These are phyloP conservation scores for Apostichopus leukothele DNA, from an alignment of 53 echinoderm and acorn worm genomes.

Conservation along the genomic window DNA sequence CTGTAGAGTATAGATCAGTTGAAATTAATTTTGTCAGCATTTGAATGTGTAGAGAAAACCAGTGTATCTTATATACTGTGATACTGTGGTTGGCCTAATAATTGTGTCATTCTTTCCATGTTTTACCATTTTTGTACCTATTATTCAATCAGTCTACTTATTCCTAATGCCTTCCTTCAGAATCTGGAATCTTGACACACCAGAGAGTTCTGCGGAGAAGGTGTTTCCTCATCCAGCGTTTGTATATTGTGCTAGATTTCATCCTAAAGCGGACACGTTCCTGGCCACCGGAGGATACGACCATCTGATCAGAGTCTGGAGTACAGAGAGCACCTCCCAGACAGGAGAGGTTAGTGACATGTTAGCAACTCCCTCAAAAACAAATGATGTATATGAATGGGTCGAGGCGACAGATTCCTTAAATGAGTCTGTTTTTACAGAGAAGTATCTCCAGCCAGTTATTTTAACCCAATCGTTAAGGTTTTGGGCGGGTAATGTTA, in stretches of 20 bases:
- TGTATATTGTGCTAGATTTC: constrained; percentile 83
- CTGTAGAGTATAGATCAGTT: no score
- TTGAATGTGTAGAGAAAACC: no score
- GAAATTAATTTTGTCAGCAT: no score
- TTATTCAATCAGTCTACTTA: neutral
- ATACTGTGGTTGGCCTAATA: no score
- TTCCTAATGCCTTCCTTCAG: constrained; percentile 38
- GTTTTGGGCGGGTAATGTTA: no score
- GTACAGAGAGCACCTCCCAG: constrained; percentile 56
- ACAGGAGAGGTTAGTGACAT: constrained; percentile 73
- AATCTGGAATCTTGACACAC: constrained; percentile 81
- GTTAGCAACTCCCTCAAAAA: neutral
- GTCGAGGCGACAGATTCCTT: no score
- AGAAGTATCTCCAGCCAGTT: no score
- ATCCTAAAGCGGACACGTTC: constrained; percentile 60
- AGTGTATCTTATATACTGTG: no score
- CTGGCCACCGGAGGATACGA: constrained; percentile 92
- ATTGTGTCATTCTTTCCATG: no score
- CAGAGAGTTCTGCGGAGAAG: constrained; percentile 66
- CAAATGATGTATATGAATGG: neutral
- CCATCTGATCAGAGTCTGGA: constrained; percentile 85
- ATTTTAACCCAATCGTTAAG: no score
- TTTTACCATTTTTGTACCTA: no score
- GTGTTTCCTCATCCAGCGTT: constrained; percentile 96
- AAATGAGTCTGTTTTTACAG: no score